Evolutionary conservation across 2,113 vertebrate species (phyloP).

Genomic region (Cyprinus carpio): DNA sequence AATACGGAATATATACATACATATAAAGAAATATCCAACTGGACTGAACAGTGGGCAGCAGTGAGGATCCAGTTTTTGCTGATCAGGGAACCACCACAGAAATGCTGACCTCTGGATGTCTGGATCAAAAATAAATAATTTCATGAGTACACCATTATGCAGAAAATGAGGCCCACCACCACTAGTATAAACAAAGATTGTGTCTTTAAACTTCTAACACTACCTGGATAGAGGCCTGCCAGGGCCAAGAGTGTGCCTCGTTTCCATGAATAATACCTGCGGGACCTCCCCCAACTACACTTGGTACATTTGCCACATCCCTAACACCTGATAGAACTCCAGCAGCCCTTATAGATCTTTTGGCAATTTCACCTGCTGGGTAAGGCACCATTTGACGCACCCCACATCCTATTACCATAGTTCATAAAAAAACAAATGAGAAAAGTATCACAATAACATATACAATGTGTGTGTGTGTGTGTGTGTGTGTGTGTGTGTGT

Average conservation of each 20-base stretch:
- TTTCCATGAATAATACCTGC: constrained; percentile 16
- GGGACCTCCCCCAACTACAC: neutral
- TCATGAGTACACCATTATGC: neutral
- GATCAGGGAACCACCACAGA: constrained; percentile 75
- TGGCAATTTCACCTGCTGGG: constrained; percentile 61
- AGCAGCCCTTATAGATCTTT: too few relatives aligned
- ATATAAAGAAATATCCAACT: too few relatives aligned
- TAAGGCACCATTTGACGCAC: constrained; percentile 54
- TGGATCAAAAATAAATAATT: constrained; percentile 32
- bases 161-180: neutral
- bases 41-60: constrained; percentile 75
- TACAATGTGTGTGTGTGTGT: too few relatives aligned
- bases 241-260: constrained; percentile 80
- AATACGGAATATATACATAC: too few relatives aligned
- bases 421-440: neutral
- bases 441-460: neutral
- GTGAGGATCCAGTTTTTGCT: constrained; percentile 75
- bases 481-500: too few relatives aligned
- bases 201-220: neutral
- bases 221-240: constrained; percentile 88
- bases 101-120: constrained; percentile 72
- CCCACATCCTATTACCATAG: constrained; percentile 74
- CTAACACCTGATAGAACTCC: too few relatives aligned
- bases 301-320: neutral
- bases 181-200: neutral